phyloP scores from a whole-genome alignment of 1,140 invertebrate genomes.

The Drosophila insularis region DNA sequence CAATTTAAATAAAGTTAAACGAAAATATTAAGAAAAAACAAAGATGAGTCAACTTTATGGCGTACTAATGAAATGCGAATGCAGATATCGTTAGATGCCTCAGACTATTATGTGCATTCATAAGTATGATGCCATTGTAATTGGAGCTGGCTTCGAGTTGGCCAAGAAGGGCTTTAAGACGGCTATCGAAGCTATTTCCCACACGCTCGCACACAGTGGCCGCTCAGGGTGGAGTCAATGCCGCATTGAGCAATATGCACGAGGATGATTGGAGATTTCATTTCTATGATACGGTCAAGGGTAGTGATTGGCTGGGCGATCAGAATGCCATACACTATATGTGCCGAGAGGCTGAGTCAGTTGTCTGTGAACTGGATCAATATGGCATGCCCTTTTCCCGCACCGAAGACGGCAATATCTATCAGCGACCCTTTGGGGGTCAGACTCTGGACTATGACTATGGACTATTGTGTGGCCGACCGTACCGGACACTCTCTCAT shows the following conservation, averaged over 20 bases:
- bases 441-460: conserved; percentile 94
- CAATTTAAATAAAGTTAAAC: too few relatives aligned
- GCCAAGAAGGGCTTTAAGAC: conserved; percentile 95
- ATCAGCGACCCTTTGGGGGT: conserved; percentile 95
- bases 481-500: conserved; percentile 98
- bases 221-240: conserved; percentile 96
- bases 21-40: too few relatives aligned
- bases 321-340: conserved; percentile 98
- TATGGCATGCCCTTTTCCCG: conserved; percentile 87
- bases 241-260: conserved; percentile 89
- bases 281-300: conserved; percentile 97
- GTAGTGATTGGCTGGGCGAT: conserved; percentile 97
- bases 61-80: background rate
- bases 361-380: conserved; percentile 95
- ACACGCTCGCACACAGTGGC: conserved; percentile 96
- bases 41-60: conserved; percentile 22
- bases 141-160: conserved; percentile 96
- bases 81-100: background rate
- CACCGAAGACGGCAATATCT: conserved; percentile 88
- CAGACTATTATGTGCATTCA: conserved; percentile 86
- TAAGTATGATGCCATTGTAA: conserved; percentile 95
- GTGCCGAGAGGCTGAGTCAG: conserved; percentile 94
- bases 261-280: conserved; percentile 96
- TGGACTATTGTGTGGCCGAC: conserved; percentile 84
- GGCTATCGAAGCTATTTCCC: conserved; percentile 96